phyloP scores from a whole-genome alignment of 1,140 invertebrate genomes.

The Steinernema feltiae region DNA sequence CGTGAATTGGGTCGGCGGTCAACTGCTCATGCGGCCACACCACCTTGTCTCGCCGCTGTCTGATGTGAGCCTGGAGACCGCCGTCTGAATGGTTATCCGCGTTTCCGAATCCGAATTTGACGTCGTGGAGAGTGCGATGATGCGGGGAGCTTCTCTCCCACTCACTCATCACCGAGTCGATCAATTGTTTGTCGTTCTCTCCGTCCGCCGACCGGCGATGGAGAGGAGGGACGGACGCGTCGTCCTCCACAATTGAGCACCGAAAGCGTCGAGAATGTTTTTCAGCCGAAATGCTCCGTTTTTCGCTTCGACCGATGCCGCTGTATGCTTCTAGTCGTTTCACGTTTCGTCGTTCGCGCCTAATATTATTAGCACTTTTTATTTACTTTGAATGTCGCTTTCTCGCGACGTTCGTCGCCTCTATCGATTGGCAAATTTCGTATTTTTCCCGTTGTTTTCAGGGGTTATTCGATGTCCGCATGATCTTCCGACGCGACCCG shows the following conservation, averaged over 20 bases:
- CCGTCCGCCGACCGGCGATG: background rate
- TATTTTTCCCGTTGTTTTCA: slow-evolving; percentile 14
- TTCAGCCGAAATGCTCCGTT: background rate
- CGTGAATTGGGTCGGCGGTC: too few relatives aligned
- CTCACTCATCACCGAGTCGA: background rate
- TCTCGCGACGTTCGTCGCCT: background rate
- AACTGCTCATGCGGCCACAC: too few relatives aligned
- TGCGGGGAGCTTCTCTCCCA: background rate
- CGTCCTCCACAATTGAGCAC: background rate
- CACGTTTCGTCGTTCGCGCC: background rate
- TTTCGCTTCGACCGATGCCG: background rate
- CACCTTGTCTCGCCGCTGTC: too few relatives aligned
- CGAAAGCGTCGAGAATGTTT: background rate
- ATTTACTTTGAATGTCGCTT: too few relatives aligned
- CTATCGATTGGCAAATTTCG: background rate
- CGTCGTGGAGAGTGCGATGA: too few relatives aligned
- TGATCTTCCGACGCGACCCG: slow-evolving; percentile 70
- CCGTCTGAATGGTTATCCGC: too few relatives aligned
- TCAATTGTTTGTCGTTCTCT: background rate
- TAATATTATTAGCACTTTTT: background rate
- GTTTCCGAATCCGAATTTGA: too few relatives aligned
- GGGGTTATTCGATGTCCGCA: slow-evolving; percentile 27
- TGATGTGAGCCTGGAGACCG: too few relatives aligned
- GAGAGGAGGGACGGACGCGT: background rate
- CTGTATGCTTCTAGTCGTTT: background rate